Base-by-base conservation (phyloP, 2,888 invertebrate genomes). In the Drosophila niveifrons region DNA sequence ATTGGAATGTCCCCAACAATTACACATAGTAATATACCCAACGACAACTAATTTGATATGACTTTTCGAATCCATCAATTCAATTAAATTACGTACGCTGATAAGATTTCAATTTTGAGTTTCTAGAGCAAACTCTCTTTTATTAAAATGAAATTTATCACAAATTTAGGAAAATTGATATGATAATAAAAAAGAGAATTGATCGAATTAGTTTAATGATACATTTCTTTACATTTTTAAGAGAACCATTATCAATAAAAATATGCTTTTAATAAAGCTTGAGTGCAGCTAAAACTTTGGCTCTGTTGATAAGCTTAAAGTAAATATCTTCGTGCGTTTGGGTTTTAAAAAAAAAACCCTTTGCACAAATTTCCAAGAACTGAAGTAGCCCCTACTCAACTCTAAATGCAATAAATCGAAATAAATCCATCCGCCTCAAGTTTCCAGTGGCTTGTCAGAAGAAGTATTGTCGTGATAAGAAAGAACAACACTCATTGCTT, bases 381-480 rank as follows among this genome's bases (percentile, higher is more conserved):
- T 59, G 2, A 52, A 44, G 17, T 52, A 18, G 29, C 15, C n/a
- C 17, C 6, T 23, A 23, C 23, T 23, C 23, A 23, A 23, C 23
- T 6, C 23, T 29, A 51, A 31, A 18, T 41, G 36, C 36, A 41
- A 63, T 55, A 63, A 50, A 36, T 34, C 7, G 36, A 29, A 41
- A 63, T 55, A 63, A 50, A 36, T 34, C 7, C 17, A 23, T 39
- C 53, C 23, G 10, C 9, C 15, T 48, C 1, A 8, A 28, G 15
- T 56, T 29, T 43, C 23, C 23, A 7, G 11, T n/a, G 18, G 15
- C 23, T 36, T 39, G 36, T 29, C 64, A 17, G 2, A 28, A 17
- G 2, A 28, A 34, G 44, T 56, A 44, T 23, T 17, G 13, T 29
- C 3, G 8, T 47, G 55, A 75, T 62, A 75, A 39, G 63, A 23